Conservation (phyloP, 2,888 invertebrate genomes). For the Cancer borealis region DNA sequence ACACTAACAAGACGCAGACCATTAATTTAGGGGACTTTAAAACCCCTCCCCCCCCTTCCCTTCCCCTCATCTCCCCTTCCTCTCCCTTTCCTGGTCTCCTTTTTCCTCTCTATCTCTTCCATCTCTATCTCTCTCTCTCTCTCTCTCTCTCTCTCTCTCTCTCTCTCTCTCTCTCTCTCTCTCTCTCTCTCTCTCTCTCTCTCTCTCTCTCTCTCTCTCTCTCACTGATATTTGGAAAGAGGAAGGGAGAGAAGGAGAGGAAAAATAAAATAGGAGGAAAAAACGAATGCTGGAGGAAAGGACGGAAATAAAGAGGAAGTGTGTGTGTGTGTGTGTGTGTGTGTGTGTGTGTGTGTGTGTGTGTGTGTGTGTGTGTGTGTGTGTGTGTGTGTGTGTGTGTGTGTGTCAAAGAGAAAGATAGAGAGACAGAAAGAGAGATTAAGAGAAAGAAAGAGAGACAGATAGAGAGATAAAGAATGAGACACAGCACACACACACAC, state of each 20-base stretch:
- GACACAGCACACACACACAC: not conserved
- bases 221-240: not conserved
- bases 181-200: no score
- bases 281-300: not conserved
- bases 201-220: no score
- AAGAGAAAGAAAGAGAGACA: not conserved
- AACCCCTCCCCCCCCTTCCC: not conserved
- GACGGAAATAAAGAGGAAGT: constrained; percentile 27
- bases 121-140: no score
- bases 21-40: not conserved
- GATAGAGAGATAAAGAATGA: not conserved
- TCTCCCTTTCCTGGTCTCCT: not conserved
- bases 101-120: not conserved
- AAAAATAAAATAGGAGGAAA: not conserved
- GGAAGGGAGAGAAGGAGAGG: constrained; percentile 1
- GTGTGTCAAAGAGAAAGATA: not conserved
- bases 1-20: not conserved
- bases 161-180: no score
- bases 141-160: no score
- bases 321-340: constrained; percentile 29
- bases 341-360: constrained; percentile 20
- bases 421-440: not conserved
- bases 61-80: not conserved
- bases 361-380: not conserved
- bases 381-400: not conserved